Evolutionary conservation across 2,888 invertebrate species (phyloP), one percentile per base, ranked within the genome.

Genomic region (Cheilosia pagana): DNA sequence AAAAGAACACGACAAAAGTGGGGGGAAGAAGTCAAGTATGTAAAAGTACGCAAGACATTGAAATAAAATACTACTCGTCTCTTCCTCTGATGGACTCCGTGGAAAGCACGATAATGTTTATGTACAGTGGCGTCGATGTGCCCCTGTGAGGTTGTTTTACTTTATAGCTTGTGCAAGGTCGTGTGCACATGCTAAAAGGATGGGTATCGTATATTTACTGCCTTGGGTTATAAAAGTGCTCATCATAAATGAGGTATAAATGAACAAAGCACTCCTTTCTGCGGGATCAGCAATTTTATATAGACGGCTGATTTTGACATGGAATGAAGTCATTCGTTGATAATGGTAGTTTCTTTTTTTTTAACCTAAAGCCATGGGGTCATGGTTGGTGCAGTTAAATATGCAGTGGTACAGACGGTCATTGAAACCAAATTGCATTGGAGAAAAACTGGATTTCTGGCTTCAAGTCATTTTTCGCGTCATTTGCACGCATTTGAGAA

Each of bases 71-170:
- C 31, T 45, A 53, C 31, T 45, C 45, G 53, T 53, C 62, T 45
- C 63, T 50, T 75, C 57, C 57, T 67, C 39, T 7, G 28, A 28
- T 75, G 57, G 48, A 39, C 55, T 41, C 12, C n/a, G 65, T 35
- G n/a, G 2, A 52, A 23, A 59, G 25, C 28, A 19, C 19, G 50
- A 50, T 21, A 67, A 16, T 21, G 21, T 52, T 28, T 16, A 39
- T 43, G 45, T 55, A 77, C 77, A 77, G 77, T 77, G 77, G 68
- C 53, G 68, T 62, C 76, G 60, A 35, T 35, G 52, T 35, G 35
- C 39, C 35, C 14, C 7, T 19, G 25, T 21, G 21, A 50, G 57
- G 57, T 31, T n/a, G 8, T 19, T 19, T 19, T 7, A 3, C 8
- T 45, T 45, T 45, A 43, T n/a, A 14, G 14, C 16, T 16, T 16